phyloP scores from a whole-genome alignment of 2,113 vertebrate genomes.

The Nyctereutes procyonoides region DNA sequence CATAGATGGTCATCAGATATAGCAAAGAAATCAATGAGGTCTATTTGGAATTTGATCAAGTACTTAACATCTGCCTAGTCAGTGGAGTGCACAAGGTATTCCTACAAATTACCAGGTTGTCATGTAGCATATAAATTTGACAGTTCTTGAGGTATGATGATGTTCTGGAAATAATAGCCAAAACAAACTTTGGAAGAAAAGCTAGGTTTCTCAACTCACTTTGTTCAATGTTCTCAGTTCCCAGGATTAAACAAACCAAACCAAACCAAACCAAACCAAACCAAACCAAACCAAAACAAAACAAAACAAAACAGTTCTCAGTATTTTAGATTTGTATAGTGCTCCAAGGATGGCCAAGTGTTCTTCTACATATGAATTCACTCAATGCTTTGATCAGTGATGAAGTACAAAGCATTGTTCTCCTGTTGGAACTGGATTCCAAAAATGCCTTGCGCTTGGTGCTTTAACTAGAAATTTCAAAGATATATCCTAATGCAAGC shows the following conservation, averaged over 20 bases:
- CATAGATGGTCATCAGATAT: not conserved
- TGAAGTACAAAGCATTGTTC: not conserved
- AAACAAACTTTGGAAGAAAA: not conserved
- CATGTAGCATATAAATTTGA: rapidly evolving
- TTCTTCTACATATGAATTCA: not conserved
- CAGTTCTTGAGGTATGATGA: not conserved
- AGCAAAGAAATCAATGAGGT: not conserved
- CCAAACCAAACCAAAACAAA: too few relatives aligned
- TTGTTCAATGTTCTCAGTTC: not conserved
- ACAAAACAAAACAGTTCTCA: not conserved
- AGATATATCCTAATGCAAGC: not conserved
- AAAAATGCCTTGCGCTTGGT: not conserved
- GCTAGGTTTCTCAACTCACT: not conserved
- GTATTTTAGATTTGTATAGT: not conserved
- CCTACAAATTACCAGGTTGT: not conserved
- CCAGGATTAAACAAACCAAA: not conserved
- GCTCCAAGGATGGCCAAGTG: not conserved
- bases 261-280: not conserved
- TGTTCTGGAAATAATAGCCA: not conserved
- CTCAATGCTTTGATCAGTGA: not conserved
- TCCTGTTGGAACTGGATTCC: not conserved
- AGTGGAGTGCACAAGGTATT: not conserved
- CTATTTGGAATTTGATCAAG: not conserved
- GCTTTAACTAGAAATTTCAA: not conserved
- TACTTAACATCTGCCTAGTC: not conserved